Conservation (phyloP, 2,888 invertebrate species). For the Nomada fucata region DNA sequence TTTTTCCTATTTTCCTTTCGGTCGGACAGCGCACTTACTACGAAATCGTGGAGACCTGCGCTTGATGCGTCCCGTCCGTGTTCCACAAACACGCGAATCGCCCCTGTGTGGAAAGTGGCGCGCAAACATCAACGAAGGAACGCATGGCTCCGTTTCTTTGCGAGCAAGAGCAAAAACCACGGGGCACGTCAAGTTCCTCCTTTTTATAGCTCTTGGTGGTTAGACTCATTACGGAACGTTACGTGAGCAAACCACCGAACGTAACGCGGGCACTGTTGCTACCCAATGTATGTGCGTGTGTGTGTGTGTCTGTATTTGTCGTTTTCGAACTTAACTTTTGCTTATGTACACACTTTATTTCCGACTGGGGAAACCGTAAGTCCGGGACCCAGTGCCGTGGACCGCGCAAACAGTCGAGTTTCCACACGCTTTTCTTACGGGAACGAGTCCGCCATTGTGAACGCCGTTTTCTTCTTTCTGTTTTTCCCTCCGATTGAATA, state of each 20-base stretch:
- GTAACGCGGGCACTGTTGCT: constrained; percentile 5
- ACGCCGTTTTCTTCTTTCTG: constrained; percentile 15
- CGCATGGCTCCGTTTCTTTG: constrained; percentile 50
- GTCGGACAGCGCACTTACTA: constrained; percentile 62
- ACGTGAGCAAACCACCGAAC: constrained; percentile 62
- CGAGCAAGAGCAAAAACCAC: constrained; percentile 64
- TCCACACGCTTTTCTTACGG: constrained; percentile 17
- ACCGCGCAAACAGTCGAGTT: constrained; percentile 12
- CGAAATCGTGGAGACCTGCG: constrained; percentile 67
- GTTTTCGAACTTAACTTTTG: constrained; percentile 20
- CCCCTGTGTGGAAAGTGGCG: neutral
- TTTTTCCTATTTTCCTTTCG: constrained; percentile 52
- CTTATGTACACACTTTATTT: constrained; percentile 45
- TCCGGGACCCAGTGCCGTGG: constrained; percentile 10
- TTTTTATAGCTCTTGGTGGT: constrained; percentile 67
- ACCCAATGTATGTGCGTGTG: neutral
- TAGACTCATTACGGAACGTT: constrained; percentile 71
- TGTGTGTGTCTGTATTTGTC: neutral
- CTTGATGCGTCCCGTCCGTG: constrained; percentile 53
- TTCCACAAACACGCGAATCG: constrained; percentile 22
- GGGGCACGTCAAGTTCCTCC: constrained; percentile 64
- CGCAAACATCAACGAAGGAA: constrained; percentile 10
- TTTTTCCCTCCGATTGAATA: neutral
- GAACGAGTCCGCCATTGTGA: constrained; percentile 9
- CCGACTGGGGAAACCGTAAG: constrained; percentile 41